Percentiles rank a stretch among this genome's conserved stretches.
Evolutionary conservation across 2,113 vertebrate genomes (phyloP).

Genomic region (Rhipidura dahli): DNA sequence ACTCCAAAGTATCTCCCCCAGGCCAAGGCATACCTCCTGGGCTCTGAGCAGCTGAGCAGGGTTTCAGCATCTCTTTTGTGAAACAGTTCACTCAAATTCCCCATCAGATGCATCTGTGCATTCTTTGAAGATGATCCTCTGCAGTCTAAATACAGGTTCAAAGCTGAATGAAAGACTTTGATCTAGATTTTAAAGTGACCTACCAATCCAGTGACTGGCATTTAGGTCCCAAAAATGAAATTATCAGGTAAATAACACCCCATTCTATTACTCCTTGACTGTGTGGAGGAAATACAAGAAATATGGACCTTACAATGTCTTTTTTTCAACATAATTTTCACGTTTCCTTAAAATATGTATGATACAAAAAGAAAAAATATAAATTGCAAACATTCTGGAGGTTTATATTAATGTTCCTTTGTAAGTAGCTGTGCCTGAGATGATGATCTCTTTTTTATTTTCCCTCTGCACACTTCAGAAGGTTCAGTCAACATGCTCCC

Average conservation of each 20-base stretch:
- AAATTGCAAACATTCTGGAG: background rate
- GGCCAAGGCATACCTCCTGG: accelerated
- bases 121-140: background rate
- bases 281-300: background rate
- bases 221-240: background rate
- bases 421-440: background rate
- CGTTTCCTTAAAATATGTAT: background rate
- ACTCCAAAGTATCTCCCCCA: accelerated
- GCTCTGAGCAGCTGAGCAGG: background rate
- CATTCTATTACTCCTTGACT: background rate
- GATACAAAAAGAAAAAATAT: background rate
- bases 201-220: background rate
- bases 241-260: background rate
- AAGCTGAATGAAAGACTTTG: background rate
- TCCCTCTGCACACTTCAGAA: conserved; percentile 62
- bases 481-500: conserved; percentile 81
- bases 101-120: background rate
- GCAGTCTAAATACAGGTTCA: background rate
- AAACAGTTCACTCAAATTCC: background rate
- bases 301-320: background rate
- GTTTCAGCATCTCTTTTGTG: background rate
- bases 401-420: background rate
- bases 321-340: background rate
- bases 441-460: background rate
- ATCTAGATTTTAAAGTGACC: background rate